Percentiles rank a stretch among this genome's conserved stretches.
Evolutionary conservation across 2,888 invertebrate genomes (phyloP).

Genomic region (Drosophila monieri): DNA sequence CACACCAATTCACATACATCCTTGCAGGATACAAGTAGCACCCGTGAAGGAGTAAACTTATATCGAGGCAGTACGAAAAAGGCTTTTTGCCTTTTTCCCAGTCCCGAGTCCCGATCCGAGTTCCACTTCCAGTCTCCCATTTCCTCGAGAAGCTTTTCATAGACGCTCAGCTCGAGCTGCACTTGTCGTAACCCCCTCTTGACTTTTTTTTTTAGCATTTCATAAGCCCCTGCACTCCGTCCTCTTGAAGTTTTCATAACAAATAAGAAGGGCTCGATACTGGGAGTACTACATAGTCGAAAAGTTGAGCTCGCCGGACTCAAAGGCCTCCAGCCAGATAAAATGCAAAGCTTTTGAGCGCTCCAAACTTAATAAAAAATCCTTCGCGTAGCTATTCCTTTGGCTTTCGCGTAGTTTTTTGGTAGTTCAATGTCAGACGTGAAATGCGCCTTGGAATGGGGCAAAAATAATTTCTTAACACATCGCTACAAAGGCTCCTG

Average conservation of each 20-base stretch:
- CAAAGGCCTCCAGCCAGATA: constrained; percentile 58
- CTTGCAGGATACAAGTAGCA: constrained; percentile 42
- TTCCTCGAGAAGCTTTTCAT: constrained; percentile 65
- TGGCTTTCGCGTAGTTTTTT: constrained; percentile 11
- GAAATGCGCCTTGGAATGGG: constrained; percentile 7
- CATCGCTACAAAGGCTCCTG: constrained; percentile 43
- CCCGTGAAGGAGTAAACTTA: constrained; percentile 24
- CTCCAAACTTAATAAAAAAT: constrained; percentile 47
- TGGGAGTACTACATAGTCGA: constrained; percentile 57
- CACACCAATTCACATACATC: constrained; percentile 13
- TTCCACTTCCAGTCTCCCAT: constrained; percentile 31
- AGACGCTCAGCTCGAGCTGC: constrained; percentile 50
- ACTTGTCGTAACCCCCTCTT: constrained; percentile 36
- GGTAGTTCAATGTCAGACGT: constrained; percentile 59
- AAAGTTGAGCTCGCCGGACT: constrained; percentile 56
- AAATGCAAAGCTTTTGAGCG: constrained; percentile 56
- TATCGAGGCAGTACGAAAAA: constrained; percentile 37
- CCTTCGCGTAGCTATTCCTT: constrained; percentile 4
- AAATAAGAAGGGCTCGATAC: constrained; percentile 71
- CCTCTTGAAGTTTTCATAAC: constrained; percentile 66
- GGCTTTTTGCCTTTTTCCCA: constrained; percentile 31
- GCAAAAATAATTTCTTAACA: constrained; percentile 54
- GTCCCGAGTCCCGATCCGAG: constrained; percentile 5
- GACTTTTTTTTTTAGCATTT: constrained; percentile 4
- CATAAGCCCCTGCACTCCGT: constrained; percentile 11